Conservation (phyloP, 2,113 vertebrate species). For the Phycodurus eques region DNA sequence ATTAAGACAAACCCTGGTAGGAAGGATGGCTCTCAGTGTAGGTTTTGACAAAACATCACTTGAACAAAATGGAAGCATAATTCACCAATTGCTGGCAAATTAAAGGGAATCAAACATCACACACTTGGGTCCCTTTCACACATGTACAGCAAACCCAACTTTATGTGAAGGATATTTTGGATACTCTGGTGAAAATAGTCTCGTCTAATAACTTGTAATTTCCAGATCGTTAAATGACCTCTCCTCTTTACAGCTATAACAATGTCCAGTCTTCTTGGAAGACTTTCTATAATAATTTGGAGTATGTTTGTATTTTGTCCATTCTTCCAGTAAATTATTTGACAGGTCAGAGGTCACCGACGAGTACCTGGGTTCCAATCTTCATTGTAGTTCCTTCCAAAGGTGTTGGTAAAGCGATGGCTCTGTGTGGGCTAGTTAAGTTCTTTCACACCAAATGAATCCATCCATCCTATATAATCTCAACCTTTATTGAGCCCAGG, state of each 20-base stretch:
- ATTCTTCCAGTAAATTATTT: background rate
- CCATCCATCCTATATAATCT: no score
- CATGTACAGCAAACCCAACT: constrained; percentile 12
- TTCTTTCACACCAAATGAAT: background rate
- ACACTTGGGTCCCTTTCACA: constrained; percentile 6
- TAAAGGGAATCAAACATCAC: constrained; percentile 33
- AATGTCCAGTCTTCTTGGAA: background rate
- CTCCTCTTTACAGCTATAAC: background rate
- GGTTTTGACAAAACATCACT: constrained; percentile 15
- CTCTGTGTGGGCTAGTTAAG: background rate
- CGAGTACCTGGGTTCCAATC: background rate
- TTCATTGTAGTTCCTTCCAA: background rate
- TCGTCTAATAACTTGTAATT: background rate
- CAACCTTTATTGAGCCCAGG: no score
- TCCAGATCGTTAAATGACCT: background rate
- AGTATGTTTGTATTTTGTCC: background rate
- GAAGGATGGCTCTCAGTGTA: constrained; percentile 9
- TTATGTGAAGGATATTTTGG: background rate
- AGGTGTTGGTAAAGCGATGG: background rate
- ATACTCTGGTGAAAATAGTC: background rate
- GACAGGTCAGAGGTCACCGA: background rate
- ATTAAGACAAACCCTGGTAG: constrained; percentile 28
- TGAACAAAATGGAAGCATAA: constrained; percentile 27
- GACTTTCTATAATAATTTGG: background rate
- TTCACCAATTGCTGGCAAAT: constrained; percentile 19